A percentile compares a stretch with the other conserved stretches of the same genome.
Conservation (phyloP, 2,888 invertebrate genomes). For the Eupithecia vulgata region DNA sequence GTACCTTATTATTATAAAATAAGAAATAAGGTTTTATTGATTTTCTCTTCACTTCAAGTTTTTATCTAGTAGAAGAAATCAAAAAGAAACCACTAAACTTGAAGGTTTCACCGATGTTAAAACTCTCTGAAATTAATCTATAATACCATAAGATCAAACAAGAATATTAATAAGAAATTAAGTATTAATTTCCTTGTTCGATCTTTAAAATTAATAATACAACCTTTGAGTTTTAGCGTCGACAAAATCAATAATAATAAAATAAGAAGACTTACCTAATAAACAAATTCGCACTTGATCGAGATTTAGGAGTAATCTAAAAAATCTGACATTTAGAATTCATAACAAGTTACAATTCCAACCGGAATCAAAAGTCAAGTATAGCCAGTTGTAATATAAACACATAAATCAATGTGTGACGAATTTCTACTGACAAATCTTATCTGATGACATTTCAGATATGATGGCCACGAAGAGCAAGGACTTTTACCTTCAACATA, state of each 20-base stretch:
- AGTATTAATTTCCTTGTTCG: too few species aligned
- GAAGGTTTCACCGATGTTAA: too few species aligned
- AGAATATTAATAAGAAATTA: too few species aligned
- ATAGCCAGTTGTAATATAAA: slow-evolving; percentile 22
- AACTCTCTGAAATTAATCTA: too few species aligned
- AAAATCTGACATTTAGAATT: slow-evolving; percentile 29
- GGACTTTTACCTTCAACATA: not conserved
- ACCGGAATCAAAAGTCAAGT: slow-evolving; percentile 28
- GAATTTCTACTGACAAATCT: slow-evolving; percentile 2
- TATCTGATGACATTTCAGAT: slow-evolving; percentile 7
- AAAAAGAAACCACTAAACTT: too few species aligned
- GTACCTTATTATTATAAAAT: too few species aligned
- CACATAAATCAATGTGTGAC: slow-evolving; percentile 20
- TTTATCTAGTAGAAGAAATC: too few species aligned
- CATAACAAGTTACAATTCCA: slow-evolving; percentile 19
- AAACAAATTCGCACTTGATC: slow-evolving; percentile 6
- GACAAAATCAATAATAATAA: not conserved
- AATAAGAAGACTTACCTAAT: slow-evolving; percentile 6
- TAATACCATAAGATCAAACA: too few species aligned
- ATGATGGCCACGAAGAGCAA: slow-evolving; percentile 1
- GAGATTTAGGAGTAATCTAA: slow-evolving; percentile 15
- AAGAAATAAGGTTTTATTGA: too few species aligned
- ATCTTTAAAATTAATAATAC: not conserved
- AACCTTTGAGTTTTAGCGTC: not conserved
- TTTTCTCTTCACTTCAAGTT: too few species aligned